Percentiles rank a stretch among this genome's conserved stretches.
These are phyloP conservation scores for Triplophysa tibetana DNA, from an alignment of 2,113 vertebrate species.

Conservation along the genomic window DNA sequence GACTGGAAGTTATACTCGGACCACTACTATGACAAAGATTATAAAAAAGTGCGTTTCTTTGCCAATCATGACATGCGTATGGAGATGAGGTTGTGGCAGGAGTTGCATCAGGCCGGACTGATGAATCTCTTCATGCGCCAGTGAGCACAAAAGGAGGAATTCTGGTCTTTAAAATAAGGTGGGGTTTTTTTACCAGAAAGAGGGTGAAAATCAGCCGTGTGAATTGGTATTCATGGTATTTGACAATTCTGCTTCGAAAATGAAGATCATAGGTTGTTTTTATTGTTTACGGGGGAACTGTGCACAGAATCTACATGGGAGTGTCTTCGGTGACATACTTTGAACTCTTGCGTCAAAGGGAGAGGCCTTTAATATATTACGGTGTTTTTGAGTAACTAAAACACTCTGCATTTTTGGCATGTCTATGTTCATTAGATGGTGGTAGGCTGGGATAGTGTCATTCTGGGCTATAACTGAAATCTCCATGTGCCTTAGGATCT, in stretches of 20 bases:
- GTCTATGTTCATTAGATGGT: not conserved
- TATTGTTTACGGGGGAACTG: not conserved
- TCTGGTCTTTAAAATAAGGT: not conserved
- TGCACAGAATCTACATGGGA: too few species aligned
- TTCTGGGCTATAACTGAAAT: not conserved
- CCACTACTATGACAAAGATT: slow-evolving; percentile 73
- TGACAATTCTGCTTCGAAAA: not conserved
- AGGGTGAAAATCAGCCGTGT: not conserved
- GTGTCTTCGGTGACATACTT: too few species aligned
- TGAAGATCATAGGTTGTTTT: not conserved
- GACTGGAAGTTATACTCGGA: slow-evolving; percentile 73
- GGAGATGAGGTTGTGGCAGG: slow-evolving; percentile 77
- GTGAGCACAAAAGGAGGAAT: slow-evolving; percentile 1
- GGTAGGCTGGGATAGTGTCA: not conserved
- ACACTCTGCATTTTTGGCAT: not conserved
- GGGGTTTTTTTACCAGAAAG: not conserved
- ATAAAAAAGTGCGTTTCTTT: slow-evolving; percentile 65
- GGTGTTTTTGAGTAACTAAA: not conserved
- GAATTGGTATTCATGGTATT: not conserved
- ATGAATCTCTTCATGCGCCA: slow-evolving; percentile 70
- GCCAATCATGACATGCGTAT: slow-evolving; percentile 73
- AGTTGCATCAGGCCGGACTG: slow-evolving; percentile 68
- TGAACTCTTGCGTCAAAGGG: not conserved
- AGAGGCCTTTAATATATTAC: not conserved
- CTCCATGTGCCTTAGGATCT: not conserved